These are phyloP conservation scores for Epirrhoe tristata DNA, from an alignment of 2,888 invertebrate genomes.

Conservation along the genomic window DNA sequence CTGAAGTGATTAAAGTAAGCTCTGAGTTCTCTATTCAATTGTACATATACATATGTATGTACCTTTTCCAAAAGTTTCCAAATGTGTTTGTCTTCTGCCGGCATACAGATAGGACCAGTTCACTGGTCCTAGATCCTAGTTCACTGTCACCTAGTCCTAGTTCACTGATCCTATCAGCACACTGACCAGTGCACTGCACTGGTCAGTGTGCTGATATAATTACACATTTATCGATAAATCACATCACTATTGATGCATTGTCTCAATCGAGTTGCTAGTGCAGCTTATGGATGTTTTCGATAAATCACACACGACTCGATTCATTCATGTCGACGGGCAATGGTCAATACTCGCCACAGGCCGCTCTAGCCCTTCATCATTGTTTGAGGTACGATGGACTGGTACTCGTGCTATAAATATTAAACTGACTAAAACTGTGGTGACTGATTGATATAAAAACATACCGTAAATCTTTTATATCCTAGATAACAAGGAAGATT, in stretches of 20 bases:
- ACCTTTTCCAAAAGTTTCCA: too few species aligned
- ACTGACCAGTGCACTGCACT: background rate
- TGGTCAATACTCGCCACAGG: conserved; percentile 41
- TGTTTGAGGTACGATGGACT: conserved; percentile 41
- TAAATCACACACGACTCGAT: conserved; percentile 51
- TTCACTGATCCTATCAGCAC: too few species aligned
- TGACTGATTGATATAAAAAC: conserved; percentile 5
- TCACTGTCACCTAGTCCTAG: too few species aligned
- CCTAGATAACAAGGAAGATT: background rate
- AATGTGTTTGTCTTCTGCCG: too few species aligned
- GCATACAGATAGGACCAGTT: too few species aligned
- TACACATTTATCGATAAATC: conserved; percentile 67
- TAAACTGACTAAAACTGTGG: background rate
- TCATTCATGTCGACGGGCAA: conserved; percentile 55
- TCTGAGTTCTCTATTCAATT: too few species aligned
- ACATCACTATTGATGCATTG: conserved; percentile 71
- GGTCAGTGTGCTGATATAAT: conserved; percentile 50
- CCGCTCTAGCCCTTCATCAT: conserved; percentile 49
- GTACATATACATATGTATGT: too few species aligned
- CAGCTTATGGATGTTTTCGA: conserved; percentile 35
- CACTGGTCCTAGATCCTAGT: too few species aligned
- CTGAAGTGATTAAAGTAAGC: background rate
- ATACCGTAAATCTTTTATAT: background rate
- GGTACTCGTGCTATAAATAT: conserved; percentile 25
- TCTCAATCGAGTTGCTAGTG: conserved; percentile 54